Percentiles rank a stretch among this genome's conserved stretches.
Conservation (phyloP, 2,113 vertebrate genomes). For the Nothobranchius furzeri region DNA sequence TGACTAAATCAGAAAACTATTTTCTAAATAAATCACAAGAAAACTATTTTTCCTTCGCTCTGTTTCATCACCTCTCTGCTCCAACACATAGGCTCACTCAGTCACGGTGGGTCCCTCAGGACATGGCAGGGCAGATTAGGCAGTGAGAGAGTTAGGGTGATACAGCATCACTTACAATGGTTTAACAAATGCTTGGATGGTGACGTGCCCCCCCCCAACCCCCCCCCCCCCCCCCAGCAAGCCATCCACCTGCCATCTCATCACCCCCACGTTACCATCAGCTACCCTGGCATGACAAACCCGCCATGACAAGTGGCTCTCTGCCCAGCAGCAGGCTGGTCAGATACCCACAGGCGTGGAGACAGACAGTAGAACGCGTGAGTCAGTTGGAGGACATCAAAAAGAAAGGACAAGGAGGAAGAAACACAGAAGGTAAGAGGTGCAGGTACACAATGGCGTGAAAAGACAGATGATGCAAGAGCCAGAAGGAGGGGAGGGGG, state of each 20-base stretch:
- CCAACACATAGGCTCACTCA: constrained; percentile 19
- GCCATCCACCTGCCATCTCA: neutral
- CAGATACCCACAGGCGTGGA: constrained; percentile 37
- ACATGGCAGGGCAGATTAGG: constrained; percentile 42
- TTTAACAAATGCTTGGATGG: constrained; percentile 38
- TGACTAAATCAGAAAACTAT: no score
- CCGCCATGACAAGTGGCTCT: constrained; percentile 36
- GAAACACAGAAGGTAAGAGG: neutral
- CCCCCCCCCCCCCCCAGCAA: constrained; percentile 1
- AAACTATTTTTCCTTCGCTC: neutral
- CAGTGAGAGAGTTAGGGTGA: constrained; percentile 46
- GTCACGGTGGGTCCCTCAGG: constrained; percentile 11
- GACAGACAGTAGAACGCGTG: constrained; percentile 3
- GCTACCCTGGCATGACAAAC: constrained; percentile 40
- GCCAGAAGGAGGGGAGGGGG: constrained; percentile 24
- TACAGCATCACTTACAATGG: constrained; percentile 29
- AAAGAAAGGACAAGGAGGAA: neutral
- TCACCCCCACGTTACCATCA: constrained; percentile 10
- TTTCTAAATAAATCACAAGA: neutral
- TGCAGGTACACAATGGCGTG: constrained; percentile 25
- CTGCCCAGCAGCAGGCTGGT: constrained; percentile 27
- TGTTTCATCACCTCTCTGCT: constrained; percentile 6
- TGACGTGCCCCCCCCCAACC: constrained; percentile 9
- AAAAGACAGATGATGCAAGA: constrained; percentile 40
- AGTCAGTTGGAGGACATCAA: neutral